phyloP scores from a whole-genome alignment of 2,888 invertebrate genomes.

The Hirtodrosophila trivittata region DNA sequence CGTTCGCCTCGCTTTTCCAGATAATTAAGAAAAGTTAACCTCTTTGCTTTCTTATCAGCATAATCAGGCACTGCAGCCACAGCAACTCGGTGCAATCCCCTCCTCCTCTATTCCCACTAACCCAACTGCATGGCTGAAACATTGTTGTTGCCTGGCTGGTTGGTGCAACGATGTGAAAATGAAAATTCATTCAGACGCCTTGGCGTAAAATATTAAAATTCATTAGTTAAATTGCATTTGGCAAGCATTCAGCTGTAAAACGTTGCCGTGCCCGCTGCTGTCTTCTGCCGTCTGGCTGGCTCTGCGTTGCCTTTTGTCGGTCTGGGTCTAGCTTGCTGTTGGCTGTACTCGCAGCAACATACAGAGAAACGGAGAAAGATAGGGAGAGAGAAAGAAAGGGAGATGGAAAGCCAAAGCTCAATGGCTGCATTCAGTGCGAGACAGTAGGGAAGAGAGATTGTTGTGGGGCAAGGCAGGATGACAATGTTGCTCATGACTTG shows the following conservation, averaged over 20 bases:
- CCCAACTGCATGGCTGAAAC: slow-evolving; percentile 36
- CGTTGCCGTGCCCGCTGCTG: slow-evolving; percentile 51
- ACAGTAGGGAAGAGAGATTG: slow-evolving; percentile 8
- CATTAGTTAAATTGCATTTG: slow-evolving; percentile 80
- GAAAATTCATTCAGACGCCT: slow-evolving; percentile 77
- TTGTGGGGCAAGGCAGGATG: slow-evolving; percentile 19
- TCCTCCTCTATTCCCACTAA: slow-evolving; percentile 1
- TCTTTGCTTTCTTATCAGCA: slow-evolving; percentile 73
- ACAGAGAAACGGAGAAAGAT: background rate
- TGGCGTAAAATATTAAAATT: slow-evolving; percentile 80
- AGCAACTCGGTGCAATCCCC: slow-evolving; percentile 11
- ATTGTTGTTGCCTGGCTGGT: slow-evolving; percentile 42
- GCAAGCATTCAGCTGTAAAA: slow-evolving; percentile 75
- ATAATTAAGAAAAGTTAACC: slow-evolving; percentile 76
- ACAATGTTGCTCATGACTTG: slow-evolving; percentile 23
- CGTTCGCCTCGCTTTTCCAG: slow-evolving; percentile 54
- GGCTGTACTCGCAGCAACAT: background rate
- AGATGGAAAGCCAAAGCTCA: slow-evolving; percentile 38
- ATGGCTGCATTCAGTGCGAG: slow-evolving; percentile 8
- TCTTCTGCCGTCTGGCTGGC: slow-evolving; percentile 11
- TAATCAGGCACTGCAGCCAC: slow-evolving; percentile 56
- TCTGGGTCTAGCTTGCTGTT: too few relatives aligned
- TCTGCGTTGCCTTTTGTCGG: background rate
- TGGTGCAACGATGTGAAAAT: slow-evolving; percentile 79
- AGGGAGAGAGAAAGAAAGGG: slow-evolving; percentile 1